These are phyloP conservation scores for Cacatua alba DNA, from an alignment of 2,113 vertebrate genomes.

Conservation along the genomic window DNA sequence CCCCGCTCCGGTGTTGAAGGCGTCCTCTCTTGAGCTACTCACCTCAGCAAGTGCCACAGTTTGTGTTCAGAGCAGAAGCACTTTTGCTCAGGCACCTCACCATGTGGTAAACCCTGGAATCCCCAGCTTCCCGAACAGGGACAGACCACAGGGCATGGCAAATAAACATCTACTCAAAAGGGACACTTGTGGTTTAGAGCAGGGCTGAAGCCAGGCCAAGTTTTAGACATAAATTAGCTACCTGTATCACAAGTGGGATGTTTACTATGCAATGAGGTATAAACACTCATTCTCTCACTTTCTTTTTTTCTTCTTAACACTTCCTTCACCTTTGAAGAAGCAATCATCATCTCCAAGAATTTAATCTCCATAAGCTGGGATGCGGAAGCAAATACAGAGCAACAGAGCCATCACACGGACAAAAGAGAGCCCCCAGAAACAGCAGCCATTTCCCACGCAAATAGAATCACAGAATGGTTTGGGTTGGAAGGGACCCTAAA, in stretches of 20 bases:
- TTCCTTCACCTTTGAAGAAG: background rate
- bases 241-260: background rate
- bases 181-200: background rate
- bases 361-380: background rate
- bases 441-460: background rate
- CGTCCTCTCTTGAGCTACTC: too few relatives aligned
- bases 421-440: background rate
- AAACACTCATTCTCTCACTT: background rate
- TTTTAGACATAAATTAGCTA: background rate
- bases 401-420: background rate
- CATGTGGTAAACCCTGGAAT: background rate
- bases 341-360: background rate
- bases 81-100: background rate
- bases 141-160: background rate
- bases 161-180: background rate
- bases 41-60: background rate
- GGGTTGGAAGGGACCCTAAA: background rate
- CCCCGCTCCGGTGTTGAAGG: too few relatives aligned
- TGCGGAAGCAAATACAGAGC: background rate
- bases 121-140: background rate
- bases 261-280: background rate
- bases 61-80: background rate
- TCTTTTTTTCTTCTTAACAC: background rate
- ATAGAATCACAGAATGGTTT: background rate
- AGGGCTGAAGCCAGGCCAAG: background rate